These are phyloP conservation scores for Morpho helenor DNA, from an alignment of 2,888 invertebrate species.

Conservation along the genomic window DNA sequence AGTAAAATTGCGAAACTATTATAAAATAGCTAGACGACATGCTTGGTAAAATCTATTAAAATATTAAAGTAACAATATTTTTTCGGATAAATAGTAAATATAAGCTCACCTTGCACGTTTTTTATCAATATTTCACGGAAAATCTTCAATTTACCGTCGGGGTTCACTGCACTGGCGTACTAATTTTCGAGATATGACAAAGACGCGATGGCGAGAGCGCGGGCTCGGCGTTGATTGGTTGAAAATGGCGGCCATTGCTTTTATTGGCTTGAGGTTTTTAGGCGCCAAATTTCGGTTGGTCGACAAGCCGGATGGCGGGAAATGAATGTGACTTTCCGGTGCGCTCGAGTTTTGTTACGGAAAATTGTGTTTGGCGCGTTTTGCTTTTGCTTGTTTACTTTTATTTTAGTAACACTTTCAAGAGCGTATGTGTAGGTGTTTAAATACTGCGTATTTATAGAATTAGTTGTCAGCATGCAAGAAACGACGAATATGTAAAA, in stretches of 20 bases:
- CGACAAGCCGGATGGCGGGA: slow-evolving; percentile 73
- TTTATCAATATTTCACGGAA: slow-evolving; percentile 61
- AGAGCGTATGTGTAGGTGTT: slow-evolving; percentile 20
- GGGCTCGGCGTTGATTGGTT: slow-evolving; percentile 67
- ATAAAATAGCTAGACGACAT: slow-evolving; percentile 11
- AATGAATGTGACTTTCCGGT: slow-evolving; percentile 69
- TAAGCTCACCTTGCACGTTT: slow-evolving; percentile 55
- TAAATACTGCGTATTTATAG: slow-evolving; percentile 15
- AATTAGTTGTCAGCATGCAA: background rate
- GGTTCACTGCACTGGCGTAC: slow-evolving; percentile 76
- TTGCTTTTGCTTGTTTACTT: slow-evolving; percentile 45
- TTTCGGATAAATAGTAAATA: slow-evolving; percentile 32
- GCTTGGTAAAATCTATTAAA: slow-evolving; percentile 6
- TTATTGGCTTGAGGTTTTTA: slow-evolving; percentile 62
- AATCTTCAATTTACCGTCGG: slow-evolving; percentile 73
- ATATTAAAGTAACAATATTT: slow-evolving; percentile 18
- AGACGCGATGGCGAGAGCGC: slow-evolving; percentile 77
- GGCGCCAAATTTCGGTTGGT: slow-evolving; percentile 79
- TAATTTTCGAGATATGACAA: slow-evolving; percentile 77
- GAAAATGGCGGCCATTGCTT: slow-evolving; percentile 69
- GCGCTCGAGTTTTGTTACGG: slow-evolving; percentile 63
- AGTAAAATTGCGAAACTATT: slow-evolving; percentile 47
- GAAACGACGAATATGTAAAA: background rate
- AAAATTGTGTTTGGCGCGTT: slow-evolving; percentile 69
- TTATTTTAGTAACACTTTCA: slow-evolving; percentile 29